Conservation (phyloP, 2,797 vertebrate species). For the Acanthornis magna region DNA sequence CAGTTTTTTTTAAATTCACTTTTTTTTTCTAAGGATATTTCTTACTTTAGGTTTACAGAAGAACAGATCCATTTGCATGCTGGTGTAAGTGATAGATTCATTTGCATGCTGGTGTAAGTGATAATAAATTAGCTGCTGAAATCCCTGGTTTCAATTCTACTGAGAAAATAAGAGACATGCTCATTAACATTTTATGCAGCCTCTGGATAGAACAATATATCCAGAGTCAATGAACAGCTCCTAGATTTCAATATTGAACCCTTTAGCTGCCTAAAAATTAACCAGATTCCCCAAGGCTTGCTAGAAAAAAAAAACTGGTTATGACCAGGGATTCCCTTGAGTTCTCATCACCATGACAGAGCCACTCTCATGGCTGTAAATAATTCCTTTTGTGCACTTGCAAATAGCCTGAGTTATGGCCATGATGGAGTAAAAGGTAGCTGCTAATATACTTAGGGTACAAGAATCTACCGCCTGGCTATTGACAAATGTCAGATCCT, state of each 20-base stretch:
- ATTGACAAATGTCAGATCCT: background rate
- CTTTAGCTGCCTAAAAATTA: background rate
- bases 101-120: constrained; percentile 3
- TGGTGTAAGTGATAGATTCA: background rate
- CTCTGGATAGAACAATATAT: background rate
- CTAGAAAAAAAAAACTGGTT: background rate
- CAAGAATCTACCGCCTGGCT: background rate
- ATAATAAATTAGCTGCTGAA: constrained; percentile 32
- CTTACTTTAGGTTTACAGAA: background rate
- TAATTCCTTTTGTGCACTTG: background rate
- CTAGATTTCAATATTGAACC: background rate
- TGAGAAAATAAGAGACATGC: background rate
- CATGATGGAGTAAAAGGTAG: background rate
- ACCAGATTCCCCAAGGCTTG: background rate
- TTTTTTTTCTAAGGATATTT: background rate
- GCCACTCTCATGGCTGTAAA: background rate
- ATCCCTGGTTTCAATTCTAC: background rate
- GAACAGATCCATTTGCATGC: constrained; percentile 4
- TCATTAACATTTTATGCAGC: constrained; percentile 32
- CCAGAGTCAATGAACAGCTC: background rate
- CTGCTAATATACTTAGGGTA: background rate
- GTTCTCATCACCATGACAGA: background rate
- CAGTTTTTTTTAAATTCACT: background rate
- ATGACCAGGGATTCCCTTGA: background rate
- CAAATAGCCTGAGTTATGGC: background rate